Percentiles rank a stretch among this genome's conserved stretches.
Evolutionary conservation across 2,797 vertebrate species (phyloP).

Genomic region (Chiropotes sagulatus): DNA sequence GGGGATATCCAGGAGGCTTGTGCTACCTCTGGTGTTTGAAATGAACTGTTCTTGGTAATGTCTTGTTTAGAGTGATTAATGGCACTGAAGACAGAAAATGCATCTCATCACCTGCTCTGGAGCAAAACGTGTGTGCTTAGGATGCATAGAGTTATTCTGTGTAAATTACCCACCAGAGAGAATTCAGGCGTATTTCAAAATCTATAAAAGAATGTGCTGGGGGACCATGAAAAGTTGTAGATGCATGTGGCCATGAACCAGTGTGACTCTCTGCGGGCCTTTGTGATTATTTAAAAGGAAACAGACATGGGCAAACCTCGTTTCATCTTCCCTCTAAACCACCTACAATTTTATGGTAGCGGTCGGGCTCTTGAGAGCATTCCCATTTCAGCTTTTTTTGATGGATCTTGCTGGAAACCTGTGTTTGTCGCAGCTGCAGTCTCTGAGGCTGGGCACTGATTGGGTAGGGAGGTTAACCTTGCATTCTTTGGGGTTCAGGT

Average conservation of each 20-base stretch:
- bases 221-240: not conserved
- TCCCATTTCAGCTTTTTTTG: not conserved
- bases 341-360: fast-evolving
- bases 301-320: fast-evolving
- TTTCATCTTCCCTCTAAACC: not conserved
- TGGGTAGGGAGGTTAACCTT: not conserved
- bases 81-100: fast-evolving
- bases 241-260: not conserved
- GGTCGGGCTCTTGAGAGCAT: fast-evolving
- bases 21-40: not conserved
- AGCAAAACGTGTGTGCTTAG: fast-evolving
- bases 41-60: not conserved
- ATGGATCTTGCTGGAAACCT: not conserved
- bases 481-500: not conserved
- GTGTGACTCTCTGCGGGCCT: not conserved
- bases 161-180: not conserved
- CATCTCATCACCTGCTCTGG: not conserved
- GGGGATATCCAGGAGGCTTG: fast-evolving
- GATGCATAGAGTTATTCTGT: not conserved
- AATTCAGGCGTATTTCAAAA: not conserved
- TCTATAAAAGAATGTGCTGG: not conserved
- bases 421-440: fast-evolving
- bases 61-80: not conserved
- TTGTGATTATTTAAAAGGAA: not conserved
- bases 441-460: not conserved